phyloP scores from a whole-genome alignment of 2,888 invertebrate species.

The Cryptocephalus moraei region DNA sequence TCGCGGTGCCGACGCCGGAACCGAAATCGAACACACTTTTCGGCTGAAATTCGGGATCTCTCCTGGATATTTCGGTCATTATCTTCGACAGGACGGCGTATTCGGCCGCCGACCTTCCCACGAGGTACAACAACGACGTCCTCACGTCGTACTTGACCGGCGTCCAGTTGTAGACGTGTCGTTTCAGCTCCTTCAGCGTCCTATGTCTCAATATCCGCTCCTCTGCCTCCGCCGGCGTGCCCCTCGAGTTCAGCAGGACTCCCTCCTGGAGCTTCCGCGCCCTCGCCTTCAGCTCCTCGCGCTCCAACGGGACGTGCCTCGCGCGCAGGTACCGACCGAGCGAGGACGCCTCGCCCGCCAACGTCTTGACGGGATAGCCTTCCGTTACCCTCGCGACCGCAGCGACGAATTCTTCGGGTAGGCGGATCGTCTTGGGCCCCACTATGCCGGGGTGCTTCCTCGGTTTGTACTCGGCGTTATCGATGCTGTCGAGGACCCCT shows the following conservation, averaged over 20 bases:
- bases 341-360: slow-evolving; percentile 44
- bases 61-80: slow-evolving; percentile 59
- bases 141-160: slow-evolving; percentile 58
- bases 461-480: slow-evolving; percentile 48
- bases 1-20: slow-evolving; percentile 64
- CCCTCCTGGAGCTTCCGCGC: slow-evolving; percentile 35
- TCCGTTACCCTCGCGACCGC: slow-evolving; percentile 45
- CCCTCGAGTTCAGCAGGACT: slow-evolving; percentile 19
- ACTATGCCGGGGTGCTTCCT: slow-evolving; percentile 64
- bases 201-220: slow-evolving; percentile 43
- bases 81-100: slow-evolving; percentile 63
- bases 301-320: slow-evolving; percentile 57
- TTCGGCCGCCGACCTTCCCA: slow-evolving; percentile 61
- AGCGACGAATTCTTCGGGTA: slow-evolving; percentile 52
- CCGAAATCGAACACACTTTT: slow-evolving; percentile 81
- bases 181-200: slow-evolving; percentile 47
- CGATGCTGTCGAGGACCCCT: slow-evolving; percentile 40
- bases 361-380: slow-evolving; percentile 48
- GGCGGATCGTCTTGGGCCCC: slow-evolving; percentile 39
- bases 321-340: slow-evolving; percentile 51
- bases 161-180: slow-evolving; percentile 62
- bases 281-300: slow-evolving; percentile 40
- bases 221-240: slow-evolving; percentile 26
- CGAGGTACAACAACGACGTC: slow-evolving; percentile 58
- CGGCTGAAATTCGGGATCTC: slow-evolving; percentile 61